Conservation (phyloP, 1,140 invertebrate genomes). For the Lasaia peninsularis region DNA sequence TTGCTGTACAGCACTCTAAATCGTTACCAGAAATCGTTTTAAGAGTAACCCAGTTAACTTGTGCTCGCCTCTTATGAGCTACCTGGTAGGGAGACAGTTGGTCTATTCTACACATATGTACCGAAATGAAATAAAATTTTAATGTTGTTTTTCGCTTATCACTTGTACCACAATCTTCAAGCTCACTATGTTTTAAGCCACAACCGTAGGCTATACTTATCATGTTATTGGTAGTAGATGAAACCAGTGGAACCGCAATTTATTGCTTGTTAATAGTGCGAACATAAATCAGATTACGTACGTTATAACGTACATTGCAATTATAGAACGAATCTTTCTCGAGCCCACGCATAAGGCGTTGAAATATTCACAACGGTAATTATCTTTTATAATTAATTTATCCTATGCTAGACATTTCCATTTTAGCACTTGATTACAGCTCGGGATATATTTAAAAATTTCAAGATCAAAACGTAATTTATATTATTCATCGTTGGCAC, state of each 20-base stretch:
- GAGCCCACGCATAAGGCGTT: not conserved
- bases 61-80: too few relatives aligned
- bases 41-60: too few relatives aligned
- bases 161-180: not conserved
- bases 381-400: not conserved
- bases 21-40: too few relatives aligned
- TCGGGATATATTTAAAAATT: too few relatives aligned
- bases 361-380: not conserved
- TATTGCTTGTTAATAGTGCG: slow-evolving; percentile 5
- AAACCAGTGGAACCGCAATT: not conserved
- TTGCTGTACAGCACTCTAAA: too few relatives aligned
- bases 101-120: too few relatives aligned
- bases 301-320: not conserved
- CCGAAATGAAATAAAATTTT: too few relatives aligned
- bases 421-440: too few relatives aligned
- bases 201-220: slow-evolving; percentile 4
- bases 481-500: too few relatives aligned
- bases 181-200: not conserved
- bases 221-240: not conserved
- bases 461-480: too few relatives aligned
- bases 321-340: not conserved
- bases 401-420: too few relatives aligned
- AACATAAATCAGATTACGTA: slow-evolving; percentile 4
- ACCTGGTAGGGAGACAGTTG: too few relatives aligned
- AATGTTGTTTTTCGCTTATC: not conserved